These are phyloP conservation scores for Strigops habroptila DNA, from an alignment of 2,113 vertebrate genomes.

Conservation along the genomic window DNA sequence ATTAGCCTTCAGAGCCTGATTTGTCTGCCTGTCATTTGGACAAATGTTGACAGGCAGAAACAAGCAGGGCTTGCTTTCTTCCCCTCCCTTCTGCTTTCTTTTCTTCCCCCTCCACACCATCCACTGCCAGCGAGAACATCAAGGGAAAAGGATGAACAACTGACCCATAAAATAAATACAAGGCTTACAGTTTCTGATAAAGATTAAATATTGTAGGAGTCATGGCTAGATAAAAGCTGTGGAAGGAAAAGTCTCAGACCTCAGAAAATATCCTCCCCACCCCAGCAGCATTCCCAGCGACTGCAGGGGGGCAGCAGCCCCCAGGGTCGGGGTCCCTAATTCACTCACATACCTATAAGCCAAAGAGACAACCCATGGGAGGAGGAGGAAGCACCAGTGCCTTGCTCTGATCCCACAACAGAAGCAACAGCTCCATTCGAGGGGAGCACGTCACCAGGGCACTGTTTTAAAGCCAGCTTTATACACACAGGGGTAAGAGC, in stretches of 20 bases:
- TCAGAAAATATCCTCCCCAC: background rate
- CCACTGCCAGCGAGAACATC: conserved; percentile 42
- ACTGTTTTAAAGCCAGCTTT: background rate
- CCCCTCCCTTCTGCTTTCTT: background rate
- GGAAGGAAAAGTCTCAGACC: conserved; percentile 62
- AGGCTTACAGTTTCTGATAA: conserved; percentile 69
- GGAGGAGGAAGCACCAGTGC: accelerated
- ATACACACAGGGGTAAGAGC: accelerated
- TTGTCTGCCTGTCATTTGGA: conserved; percentile 72
- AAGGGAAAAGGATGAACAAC: conserved; percentile 68
- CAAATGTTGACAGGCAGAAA: conserved; percentile 65
- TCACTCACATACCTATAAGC: background rate
- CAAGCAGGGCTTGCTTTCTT: background rate
- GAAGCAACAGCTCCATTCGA: background rate
- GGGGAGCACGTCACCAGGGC: background rate
- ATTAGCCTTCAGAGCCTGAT: conserved; percentile 59
- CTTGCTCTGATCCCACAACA: background rate
- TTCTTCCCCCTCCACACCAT: background rate
- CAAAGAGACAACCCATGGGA: background rate
- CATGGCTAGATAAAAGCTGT: conserved; percentile 71
- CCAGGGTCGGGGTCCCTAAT: background rate
- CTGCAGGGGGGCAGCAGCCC: background rate
- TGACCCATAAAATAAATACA: conserved; percentile 73
- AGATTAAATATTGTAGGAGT: conserved; percentile 75
- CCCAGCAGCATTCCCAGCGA: background rate